Evolutionary conservation across 2,888 invertebrate species (phyloP).

Genomic region (Micoletzkya japonica): DNA sequence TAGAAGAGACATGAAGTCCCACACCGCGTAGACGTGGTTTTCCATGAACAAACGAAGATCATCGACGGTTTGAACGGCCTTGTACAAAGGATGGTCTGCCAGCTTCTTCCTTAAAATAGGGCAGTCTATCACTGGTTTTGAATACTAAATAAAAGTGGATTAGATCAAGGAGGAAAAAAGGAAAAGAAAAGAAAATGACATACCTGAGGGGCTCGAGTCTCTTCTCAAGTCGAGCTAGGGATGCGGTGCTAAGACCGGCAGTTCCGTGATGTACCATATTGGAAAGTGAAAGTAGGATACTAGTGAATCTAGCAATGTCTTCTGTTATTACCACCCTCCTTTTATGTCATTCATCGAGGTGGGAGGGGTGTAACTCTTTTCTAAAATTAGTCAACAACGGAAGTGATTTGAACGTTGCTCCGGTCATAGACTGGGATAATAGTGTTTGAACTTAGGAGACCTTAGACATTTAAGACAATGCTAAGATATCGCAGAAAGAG

Average conservation of each 20-base stretch:
- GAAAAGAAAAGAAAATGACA: not conserved
- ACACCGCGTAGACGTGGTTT: conserved; percentile 37
- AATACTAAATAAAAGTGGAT: not conserved
- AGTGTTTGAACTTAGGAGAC: too few species aligned
- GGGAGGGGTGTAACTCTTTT: too few species aligned
- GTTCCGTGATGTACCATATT: conserved; percentile 11
- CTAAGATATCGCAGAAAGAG: too few species aligned
- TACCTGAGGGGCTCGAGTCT: conserved; percentile 26
- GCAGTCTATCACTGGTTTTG: not conserved
- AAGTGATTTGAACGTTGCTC: too few species aligned
- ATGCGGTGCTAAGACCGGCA: not conserved
- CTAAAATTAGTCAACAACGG: too few species aligned
- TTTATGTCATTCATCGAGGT: too few species aligned
- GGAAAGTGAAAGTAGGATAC: not conserved
- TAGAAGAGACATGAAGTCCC: conserved; percentile 39
- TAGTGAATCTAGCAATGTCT: too few species aligned
- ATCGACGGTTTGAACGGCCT: conserved; percentile 32
- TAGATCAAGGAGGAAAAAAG: not conserved
- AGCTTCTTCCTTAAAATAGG: conserved; percentile 25
- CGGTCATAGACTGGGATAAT: too few species aligned
- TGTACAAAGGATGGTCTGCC: conserved; percentile 34
- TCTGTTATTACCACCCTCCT: too few species aligned
- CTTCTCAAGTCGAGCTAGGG: conserved; percentile 26
- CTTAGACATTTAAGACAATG: too few species aligned
- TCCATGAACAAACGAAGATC: conserved; percentile 37